Conservation (phyloP, 1,140 invertebrate species). For the Macrocentrus cingulum region DNA sequence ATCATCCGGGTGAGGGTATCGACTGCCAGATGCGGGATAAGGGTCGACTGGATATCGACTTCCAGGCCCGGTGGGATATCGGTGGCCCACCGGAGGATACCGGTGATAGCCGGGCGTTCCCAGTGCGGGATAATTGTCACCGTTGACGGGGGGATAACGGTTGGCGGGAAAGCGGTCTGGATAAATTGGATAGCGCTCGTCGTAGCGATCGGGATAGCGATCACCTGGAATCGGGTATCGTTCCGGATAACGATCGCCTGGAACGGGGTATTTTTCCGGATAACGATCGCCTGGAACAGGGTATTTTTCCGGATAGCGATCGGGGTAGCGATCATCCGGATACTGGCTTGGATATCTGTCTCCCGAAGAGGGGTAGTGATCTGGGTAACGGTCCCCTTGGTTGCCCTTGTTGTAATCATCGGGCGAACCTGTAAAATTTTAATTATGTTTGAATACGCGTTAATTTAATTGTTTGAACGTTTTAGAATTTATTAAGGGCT, state of each 20-base stretch:
- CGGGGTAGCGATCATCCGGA: conserved; percentile 46
- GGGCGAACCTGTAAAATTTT: conserved; percentile 27
- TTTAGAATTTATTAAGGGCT: not conserved
- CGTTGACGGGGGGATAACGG: conserved; percentile 48
- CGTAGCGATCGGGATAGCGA: conserved; percentile 23
- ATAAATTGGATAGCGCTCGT: conserved; percentile 1
- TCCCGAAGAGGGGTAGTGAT: conserved; percentile 50
- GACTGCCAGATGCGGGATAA: conserved; percentile 41
- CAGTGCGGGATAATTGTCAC: conserved; percentile 39
- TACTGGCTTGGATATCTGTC: conserved; percentile 51
- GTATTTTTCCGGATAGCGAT: conserved; percentile 50
- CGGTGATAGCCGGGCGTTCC: conserved; percentile 19
- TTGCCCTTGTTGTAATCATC: conserved; percentile 55
- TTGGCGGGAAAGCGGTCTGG: conserved; percentile 34
- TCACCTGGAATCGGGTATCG: conserved; percentile 31
- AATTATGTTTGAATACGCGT: not conserved
- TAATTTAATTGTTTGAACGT: conserved; percentile 7
- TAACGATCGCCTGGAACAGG: conserved; percentile 50
- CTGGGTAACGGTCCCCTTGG: conserved; percentile 50
- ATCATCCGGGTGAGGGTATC: conserved; percentile 49
- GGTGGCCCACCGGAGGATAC: conserved; percentile 39
- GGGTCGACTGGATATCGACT: conserved; percentile 41
- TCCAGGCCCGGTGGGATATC: conserved; percentile 43
- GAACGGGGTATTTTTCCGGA: conserved; percentile 50
- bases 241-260: conserved; percentile 46